Base-by-base conservation (phyloP, 1,140 invertebrate species). In the Acromyrmex charruanus region DNA sequence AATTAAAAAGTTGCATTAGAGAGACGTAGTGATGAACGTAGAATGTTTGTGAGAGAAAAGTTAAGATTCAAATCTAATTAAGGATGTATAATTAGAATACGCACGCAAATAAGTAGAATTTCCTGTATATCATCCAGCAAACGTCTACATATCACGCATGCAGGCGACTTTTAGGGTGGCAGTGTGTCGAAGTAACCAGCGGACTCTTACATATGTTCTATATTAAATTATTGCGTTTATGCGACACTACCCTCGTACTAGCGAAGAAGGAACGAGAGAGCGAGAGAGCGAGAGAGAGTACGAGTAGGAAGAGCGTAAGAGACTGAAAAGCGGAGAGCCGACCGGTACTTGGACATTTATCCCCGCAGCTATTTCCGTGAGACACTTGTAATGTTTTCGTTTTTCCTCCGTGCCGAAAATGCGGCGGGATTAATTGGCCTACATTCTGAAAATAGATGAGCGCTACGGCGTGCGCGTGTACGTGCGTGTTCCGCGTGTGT, bases 391-490 rank as follows among this genome's bases (percentile, higher is more conserved):
- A 88, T 77, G 87, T 86, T 90, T 91, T 91, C 91, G 81, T 92
- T 92, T 92, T 92, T 92, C 91, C 72, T 44, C 69, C 39, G 75
- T 85, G 87, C 87, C 82, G 79, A 91, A 90, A 89, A 87, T 88
- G 87, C 77, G 77, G 72, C 82, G 77, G 87, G 87, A 92, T 92
- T 92, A 92, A 92, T 92, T 92, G 91, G 91, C 91, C 91, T 87
- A 92, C 69, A 92, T 92, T 92, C 91, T 86, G 84, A 90, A 92
- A 92, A 92, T 92, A 92, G 89, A 88, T 65, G 85, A 89, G 66
- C 61, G 51, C 44, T 25, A 14, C 49, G 55, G 51, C 49, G 35
- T 31, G 51, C 69, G 86, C 12, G 68, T 71, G 71, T 58, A 39
- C 75, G 14, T 63, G 59, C 65, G 53, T 35, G 31, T 58, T n/a